These are phyloP conservation scores for Valencia hispanica DNA, from an alignment of 2,797 vertebrate genomes.

Conservation along the genomic window DNA sequence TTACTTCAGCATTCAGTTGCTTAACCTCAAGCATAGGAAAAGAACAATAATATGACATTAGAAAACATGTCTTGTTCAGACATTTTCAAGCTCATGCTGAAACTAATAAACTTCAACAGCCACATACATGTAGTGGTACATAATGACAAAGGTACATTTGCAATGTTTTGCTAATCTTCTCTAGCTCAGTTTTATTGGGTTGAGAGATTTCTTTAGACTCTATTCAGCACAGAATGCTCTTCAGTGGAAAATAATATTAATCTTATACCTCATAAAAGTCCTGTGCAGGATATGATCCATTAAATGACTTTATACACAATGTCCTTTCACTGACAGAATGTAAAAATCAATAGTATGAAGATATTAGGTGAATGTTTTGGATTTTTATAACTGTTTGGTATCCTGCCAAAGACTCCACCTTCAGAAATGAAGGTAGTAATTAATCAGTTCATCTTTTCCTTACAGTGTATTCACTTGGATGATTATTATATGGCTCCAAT, in stretches of 20 bases:
- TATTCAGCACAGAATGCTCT: conserved; percentile 1
- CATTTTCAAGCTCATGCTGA: neutral
- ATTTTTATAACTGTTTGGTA: conserved; percentile 11
- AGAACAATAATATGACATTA: neutral
- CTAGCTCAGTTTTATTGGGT: neutral
- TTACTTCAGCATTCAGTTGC: neutral
- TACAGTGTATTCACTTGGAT: neutral
- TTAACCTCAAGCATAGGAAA: neutral
- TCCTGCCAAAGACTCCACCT: conserved; percentile 6
- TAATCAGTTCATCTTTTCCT: neutral
- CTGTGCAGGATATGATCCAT: conserved; percentile 9
- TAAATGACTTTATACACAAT: conserved; percentile 15
- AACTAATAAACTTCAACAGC: neutral
- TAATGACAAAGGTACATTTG: neutral
- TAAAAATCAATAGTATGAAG: conserved; percentile 9
- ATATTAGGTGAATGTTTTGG: conserved; percentile 19
- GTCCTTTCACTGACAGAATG: conserved; percentile 5
- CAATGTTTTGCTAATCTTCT: neutral
- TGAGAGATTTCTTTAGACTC: conserved; percentile 6
- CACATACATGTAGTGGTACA: neutral
- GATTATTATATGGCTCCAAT: neutral
- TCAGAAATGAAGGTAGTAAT: neutral
- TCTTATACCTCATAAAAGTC: conserved; percentile 19
- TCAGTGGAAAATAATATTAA: conserved; percentile 3
- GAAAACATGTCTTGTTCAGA: neutral